Evolutionary conservation across 2,797 vertebrate species (phyloP), one percentile per base, ranked within the genome.

Genomic region (Typhlichthys eigenmanni): DNA sequence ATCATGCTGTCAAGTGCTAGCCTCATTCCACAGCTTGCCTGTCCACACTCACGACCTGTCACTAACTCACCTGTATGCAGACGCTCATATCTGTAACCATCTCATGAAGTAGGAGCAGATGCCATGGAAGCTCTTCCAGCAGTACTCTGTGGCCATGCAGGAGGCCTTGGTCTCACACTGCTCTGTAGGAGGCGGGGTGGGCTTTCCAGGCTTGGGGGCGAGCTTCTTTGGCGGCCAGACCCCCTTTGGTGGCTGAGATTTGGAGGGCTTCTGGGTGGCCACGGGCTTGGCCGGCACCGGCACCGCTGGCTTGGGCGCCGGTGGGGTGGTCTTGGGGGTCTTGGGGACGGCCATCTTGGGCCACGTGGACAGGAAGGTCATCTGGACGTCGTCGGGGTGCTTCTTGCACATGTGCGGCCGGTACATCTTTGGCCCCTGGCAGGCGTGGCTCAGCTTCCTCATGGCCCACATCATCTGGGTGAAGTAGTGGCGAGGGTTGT

Each of bases 401-500:
- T 84, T 93, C 75, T 89, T 93, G 71, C 94, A 97, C 94, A 95
- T 91, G 0, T 69, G 75, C 0, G 81, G 90, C 58, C 91, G 94
- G 85, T 93, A 82, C 47, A 91, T 17, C 5, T 80, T 80, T 12
- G 78, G 76, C 64, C 92, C 90, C 79, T 93, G 92, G 9, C 95
- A 96, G 60, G 93, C 92, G 0, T 95, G 92, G 0, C 71, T 85
- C 46, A 91, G 74, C 79, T 93, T 95, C 54, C 91, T 89, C 74
- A 95, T 74, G 49, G 93, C 92, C 64, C 83, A 85, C 4, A 93
- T 93, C 0, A 95, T 88, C 85, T 95, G 95, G 59, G 86, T 92
- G 90, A 95, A 96, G 82, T 91, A 96, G 72, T 93, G 90, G 34
- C 87, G 92, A n/a, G 92, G 92, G 60, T 94, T 94, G 58, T 76